Conservation (phyloP, 2,113 vertebrate genomes). For the Oreochromis tanganicae region DNA sequence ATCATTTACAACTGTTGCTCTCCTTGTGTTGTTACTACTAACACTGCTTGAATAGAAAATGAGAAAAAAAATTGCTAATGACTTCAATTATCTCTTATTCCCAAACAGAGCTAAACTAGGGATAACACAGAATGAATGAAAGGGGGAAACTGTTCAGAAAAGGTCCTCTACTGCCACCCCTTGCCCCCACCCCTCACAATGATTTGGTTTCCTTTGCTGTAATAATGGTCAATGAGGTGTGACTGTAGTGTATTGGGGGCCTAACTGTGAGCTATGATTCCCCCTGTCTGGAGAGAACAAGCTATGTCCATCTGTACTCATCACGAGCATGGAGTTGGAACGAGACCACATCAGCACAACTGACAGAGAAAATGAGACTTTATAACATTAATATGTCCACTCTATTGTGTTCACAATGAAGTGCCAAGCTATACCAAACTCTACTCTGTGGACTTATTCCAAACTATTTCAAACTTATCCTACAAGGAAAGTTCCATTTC, state of each 20-base stretch:
- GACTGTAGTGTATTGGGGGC: conserved; percentile 52
- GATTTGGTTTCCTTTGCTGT: conserved; percentile 62
- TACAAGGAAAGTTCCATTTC: not conserved
- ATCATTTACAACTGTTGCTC: not conserved
- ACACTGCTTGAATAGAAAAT: not conserved
- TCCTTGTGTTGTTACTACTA: not conserved
- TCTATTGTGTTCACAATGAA: conserved; percentile 39
- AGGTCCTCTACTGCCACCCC: conserved; percentile 23
- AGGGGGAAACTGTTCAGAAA: conserved; percentile 20
- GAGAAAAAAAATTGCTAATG: not conserved
- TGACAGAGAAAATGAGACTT: conserved; percentile 62
- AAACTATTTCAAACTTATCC: not conserved
- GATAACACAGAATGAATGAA: conserved; percentile 21
- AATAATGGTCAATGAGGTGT: conserved; percentile 62
- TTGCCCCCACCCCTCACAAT: conserved; percentile 1
- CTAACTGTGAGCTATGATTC: conserved; percentile 63
- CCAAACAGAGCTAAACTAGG: not conserved
- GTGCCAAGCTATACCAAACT: not conserved
- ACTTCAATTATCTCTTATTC: not conserved
- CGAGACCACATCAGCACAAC: conserved; percentile 66
- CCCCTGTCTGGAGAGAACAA: conserved; percentile 39
- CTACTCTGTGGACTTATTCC: not conserved
- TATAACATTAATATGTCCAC: conserved; percentile 42
- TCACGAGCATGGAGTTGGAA: conserved; percentile 51
- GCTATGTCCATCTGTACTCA: conserved; percentile 64